Base-by-base conservation (phyloP, 2,113 vertebrate species). In the Phrynocephalus versicolor region DNA sequence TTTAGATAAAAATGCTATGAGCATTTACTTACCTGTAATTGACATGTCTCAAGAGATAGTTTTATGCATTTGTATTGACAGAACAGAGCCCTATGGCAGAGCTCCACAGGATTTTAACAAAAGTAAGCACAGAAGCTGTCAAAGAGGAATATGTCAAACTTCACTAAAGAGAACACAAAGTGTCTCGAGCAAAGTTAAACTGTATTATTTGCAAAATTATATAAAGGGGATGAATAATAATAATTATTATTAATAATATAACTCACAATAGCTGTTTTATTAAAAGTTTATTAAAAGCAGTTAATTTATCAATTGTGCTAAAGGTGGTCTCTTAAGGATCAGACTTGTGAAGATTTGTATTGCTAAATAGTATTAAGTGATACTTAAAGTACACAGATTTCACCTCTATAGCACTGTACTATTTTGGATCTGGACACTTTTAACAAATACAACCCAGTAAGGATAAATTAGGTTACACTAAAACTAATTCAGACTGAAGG, bases 11-110 rank as follows among this genome's bases (percentile, higher is more conserved):
- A 19, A 78, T 69, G 23, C 65, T 41, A 83, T 75, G 58, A 19
- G 60, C 12, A 74, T 82, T 67, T 77, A 84, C 74, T 85, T 85
- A 85, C 74, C 75, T 85, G 64, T 30, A 85, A 70, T 30, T 25
- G 12, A 21, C 30, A n/a, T 57, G 39, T 4, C 58, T 65, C 45
- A 67, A 84, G n/a, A 69, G 19, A 41, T 39, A 33, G 51, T 85
- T 85, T 74, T 77, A 64, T 70, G 27, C 65, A 70, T 78, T 58
- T 64, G 67, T 67, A 69, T 77, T 77, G 33, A 77, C 62, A 84
- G 74, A 67, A 21, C 51, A 77, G 25, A 78, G 25, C 12, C 65
- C 33, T 78, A 16, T 57, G 65, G 35, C 13, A 5, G 21, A 16
- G 45, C 57, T 69, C 33, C 33, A n/a, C 25, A 57, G 35, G 64